These are phyloP conservation scores for Lamprologus lemairii DNA, from an alignment of 2,113 vertebrate species.

Conservation along the genomic window DNA sequence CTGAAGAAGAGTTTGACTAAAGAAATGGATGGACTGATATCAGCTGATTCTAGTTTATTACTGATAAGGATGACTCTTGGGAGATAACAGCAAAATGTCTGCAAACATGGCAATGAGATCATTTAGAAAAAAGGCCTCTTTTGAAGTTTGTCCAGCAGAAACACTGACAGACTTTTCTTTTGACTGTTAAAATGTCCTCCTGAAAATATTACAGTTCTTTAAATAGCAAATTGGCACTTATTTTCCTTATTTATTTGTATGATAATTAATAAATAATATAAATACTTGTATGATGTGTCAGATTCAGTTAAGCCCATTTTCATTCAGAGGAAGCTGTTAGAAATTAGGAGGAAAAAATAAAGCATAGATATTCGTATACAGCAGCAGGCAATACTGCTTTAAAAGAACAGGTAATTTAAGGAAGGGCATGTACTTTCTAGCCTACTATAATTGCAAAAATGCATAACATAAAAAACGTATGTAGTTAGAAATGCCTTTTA, in stretches of 20 bases:
- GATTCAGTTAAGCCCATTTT: not conserved
- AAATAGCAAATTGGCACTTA: not conserved
- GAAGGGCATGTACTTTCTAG: not conserved
- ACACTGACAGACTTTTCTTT: not conserved
- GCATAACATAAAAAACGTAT: not conserved
- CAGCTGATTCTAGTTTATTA: not conserved
- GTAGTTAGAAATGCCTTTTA: not conserved
- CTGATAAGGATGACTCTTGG: not conserved
- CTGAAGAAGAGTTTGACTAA: not conserved
- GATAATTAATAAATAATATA: not conserved
- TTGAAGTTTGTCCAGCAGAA: not conserved
- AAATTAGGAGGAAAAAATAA: not conserved
- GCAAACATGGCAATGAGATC: not conserved
- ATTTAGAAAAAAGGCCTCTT: not conserved
- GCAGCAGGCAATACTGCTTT: accelerated
- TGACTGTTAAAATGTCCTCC: not conserved
- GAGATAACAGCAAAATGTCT: not conserved
- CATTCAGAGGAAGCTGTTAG: not conserved
- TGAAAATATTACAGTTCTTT: not conserved
- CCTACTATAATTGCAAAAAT: not conserved
- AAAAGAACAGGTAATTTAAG: not conserved
- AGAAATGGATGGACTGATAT: not conserved
- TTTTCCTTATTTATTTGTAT: not conserved
- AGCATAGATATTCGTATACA: not conserved
- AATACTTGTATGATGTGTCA: not conserved